Conservation (phyloP, 1,140 invertebrate species). For the Listronotus oregonensis region DNA sequence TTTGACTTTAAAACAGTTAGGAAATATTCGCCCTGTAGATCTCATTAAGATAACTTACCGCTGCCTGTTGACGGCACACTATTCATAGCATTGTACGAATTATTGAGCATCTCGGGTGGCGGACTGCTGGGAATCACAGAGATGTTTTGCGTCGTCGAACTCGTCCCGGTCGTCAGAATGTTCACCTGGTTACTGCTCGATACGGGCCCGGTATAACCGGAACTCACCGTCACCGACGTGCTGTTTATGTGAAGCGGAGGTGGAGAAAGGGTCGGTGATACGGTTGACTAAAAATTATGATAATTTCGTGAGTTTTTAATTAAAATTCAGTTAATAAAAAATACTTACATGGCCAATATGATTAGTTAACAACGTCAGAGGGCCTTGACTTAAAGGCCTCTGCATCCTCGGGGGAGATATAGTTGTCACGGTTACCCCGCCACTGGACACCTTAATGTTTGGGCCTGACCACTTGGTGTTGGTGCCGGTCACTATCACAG, state of each 20-base stretch:
- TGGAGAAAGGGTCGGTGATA: conserved; percentile 15
- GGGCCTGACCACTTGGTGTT: conserved; percentile 61
- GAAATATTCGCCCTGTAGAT: not conserved
- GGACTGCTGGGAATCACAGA: conserved; percentile 48
- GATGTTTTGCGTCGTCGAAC: conserved; percentile 47
- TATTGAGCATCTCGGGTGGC: conserved; percentile 44
- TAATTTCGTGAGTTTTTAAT: not conserved
- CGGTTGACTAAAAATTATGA: not conserved
- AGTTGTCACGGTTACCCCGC: conserved; percentile 69
- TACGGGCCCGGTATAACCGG: conserved; percentile 49
- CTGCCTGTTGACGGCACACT: conserved; percentile 34
- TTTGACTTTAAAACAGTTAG: too few relatives aligned
- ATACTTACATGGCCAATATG: conserved; percentile 47
- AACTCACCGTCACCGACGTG: conserved; percentile 51
- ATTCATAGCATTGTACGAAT: conserved; percentile 28
- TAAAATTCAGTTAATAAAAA: conserved; percentile 1
- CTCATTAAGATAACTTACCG: conserved; percentile 28
- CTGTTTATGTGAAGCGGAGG: conserved; percentile 33
- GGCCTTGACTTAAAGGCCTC: conserved; percentile 59
- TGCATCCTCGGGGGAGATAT: conserved; percentile 60
- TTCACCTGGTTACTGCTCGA: conserved; percentile 50
- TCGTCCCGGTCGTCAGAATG: conserved; percentile 46
- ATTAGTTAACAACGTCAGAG: conserved; percentile 56
- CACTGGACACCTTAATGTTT: conserved; percentile 59
- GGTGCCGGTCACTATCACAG: conserved; percentile 57